Conservation (phyloP, 2,113 vertebrate species). For the Irena cyanogastra region DNA sequence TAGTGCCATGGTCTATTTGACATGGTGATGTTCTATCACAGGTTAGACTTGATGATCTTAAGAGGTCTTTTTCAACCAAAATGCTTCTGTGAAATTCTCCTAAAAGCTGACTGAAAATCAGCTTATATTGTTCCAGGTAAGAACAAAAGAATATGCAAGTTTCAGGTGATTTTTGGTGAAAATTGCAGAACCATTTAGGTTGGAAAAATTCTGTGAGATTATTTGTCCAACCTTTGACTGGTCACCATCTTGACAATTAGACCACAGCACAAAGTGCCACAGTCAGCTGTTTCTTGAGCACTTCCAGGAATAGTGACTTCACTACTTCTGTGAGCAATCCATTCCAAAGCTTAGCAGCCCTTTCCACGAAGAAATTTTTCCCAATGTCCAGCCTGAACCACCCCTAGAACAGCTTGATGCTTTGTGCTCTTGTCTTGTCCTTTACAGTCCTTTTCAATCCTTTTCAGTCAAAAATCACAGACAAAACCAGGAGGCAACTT, state of each 20-base stretch:
- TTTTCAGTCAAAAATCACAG: neutral
- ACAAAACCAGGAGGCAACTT: neutral
- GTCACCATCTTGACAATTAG: neutral
- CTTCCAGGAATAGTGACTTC: neutral
- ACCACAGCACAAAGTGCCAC: rapidly evolving
- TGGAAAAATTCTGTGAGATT: neutral
- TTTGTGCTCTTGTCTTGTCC: neutral
- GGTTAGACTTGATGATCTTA: neutral
- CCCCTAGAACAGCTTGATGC: neutral
- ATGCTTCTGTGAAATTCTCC: neutral
- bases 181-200: neutral
- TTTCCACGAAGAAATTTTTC: neutral
- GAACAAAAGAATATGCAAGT: neutral
- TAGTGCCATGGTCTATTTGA: neutral
- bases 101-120: neutral
- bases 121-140: neutral
- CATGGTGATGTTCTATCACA: neutral
- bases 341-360: neutral
- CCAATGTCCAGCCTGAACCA: rapidly evolving
- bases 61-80: neutral
- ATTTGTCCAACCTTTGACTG: neutral
- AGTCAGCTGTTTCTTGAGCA: neutral
- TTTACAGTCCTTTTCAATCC: too few relatives aligned
- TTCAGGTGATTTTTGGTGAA: neutral
- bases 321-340: neutral